A percentile compares a stretch with the other conserved stretches of the same genome.
These are phyloP conservation scores for Dallia pectoralis DNA, from an alignment of 2,797 vertebrate species.

Conservation along the genomic window DNA sequence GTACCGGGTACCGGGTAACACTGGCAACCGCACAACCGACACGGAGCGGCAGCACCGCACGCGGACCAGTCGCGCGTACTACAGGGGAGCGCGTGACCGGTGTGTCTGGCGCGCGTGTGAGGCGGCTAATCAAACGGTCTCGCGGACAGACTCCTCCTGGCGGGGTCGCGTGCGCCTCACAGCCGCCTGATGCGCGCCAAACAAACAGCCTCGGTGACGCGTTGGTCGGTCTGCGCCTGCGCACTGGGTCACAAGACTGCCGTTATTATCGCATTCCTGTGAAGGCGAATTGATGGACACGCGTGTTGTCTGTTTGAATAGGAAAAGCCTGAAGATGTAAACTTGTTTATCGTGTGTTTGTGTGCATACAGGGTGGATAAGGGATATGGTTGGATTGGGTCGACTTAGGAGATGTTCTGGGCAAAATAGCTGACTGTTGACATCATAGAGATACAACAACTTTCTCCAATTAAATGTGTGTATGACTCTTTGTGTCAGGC, in stretches of 20 bases:
- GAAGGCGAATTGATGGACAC: neutral
- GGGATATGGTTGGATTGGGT: neutral
- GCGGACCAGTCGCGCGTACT: constrained; percentile 24
- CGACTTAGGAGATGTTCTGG: neutral
- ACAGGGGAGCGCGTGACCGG: constrained; percentile 40
- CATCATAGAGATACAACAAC: too few species aligned
- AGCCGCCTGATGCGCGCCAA: constrained; percentile 17
- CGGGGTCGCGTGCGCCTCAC: constrained; percentile 21
- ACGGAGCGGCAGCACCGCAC: constrained; percentile 19
- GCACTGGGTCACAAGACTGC: neutral
- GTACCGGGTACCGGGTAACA: neutral
- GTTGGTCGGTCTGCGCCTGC: neutral
- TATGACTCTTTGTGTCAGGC: too few species aligned
- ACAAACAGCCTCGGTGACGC: constrained; percentile 12
- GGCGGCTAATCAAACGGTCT: constrained; percentile 32
- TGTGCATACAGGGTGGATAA: neutral
- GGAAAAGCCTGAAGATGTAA: neutral
- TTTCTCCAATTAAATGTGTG: too few species aligned
- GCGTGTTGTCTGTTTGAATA: neutral
- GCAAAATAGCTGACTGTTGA: too few species aligned
- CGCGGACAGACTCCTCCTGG: constrained; percentile 47
- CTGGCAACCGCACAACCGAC: constrained; percentile 32
- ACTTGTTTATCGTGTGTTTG: neutral
- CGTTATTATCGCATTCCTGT: neutral
- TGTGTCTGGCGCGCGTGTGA: constrained; percentile 16